These are phyloP conservation scores for Escarpia spicata DNA, from an alignment of 2,888 invertebrate genomes.

Conservation along the genomic window DNA sequence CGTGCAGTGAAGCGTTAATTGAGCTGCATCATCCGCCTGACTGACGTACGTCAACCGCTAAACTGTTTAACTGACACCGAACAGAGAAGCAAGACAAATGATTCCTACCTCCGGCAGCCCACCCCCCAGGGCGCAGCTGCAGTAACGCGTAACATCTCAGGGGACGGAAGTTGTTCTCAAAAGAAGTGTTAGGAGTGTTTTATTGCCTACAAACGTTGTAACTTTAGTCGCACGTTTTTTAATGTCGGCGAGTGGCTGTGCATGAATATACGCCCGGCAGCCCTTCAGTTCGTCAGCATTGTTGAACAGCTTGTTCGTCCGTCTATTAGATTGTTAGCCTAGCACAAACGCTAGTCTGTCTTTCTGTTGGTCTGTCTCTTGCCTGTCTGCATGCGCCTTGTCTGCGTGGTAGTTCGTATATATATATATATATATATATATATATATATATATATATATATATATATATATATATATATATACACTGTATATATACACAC, in stretches of 20 bases:
- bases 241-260: neutral
- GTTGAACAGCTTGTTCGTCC: neutral
- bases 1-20: neutral
- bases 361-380: too few species aligned
- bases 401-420: too few species aligned
- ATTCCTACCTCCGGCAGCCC: neutral
- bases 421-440: too few species aligned
- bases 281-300: neutral
- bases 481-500: too few species aligned
- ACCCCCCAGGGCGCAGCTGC: neutral
- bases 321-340: neutral
- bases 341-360: neutral
- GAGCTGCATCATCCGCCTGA: neutral
- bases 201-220: neutral
- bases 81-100: neutral
- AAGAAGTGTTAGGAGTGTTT: neutral
- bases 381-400: too few species aligned
- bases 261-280: neutral
- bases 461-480: too few species aligned
- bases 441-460: too few species aligned
- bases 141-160: neutral
- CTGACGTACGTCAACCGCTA: neutral
- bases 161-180: neutral
- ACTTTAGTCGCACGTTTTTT: neutral
- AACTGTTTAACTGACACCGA: neutral